Evolutionary conservation across 2,888 invertebrate genomes (phyloP).

Genomic region (Tenthredo amoena): DNA sequence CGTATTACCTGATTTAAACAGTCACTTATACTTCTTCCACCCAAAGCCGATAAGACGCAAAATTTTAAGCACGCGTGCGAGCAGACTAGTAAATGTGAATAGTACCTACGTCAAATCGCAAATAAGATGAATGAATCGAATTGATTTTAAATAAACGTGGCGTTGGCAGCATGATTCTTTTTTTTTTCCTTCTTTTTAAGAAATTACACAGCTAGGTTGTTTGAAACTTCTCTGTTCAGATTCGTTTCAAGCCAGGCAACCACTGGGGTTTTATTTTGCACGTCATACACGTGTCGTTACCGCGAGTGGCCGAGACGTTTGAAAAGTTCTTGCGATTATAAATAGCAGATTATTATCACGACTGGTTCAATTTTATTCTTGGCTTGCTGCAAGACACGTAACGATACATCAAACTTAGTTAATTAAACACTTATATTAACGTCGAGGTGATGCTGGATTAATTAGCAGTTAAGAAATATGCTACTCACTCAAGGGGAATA

Average conservation of each 20-base stretch:
- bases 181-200: background rate
- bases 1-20: background rate
- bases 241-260: background rate
- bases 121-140: background rate
- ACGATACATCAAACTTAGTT: background rate
- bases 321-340: background rate
- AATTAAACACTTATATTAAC: slow-evolving; percentile 32
- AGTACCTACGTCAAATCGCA: background rate
- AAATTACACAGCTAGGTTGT: too few species aligned
- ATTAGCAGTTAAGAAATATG: background rate
- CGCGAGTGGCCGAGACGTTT: slow-evolving; percentile 40
- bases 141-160: background rate
- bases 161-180: background rate
- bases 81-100: background rate
- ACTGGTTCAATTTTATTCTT: slow-evolving; percentile 5
- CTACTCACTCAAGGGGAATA: background rate
- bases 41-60: background rate
- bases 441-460: slow-evolving; percentile 6
- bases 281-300: background rate
- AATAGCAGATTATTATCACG: background rate
- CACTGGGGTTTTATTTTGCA: background rate
- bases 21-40: background rate
- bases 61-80: background rate
- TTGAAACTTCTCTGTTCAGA: background rate
- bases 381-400: background rate